Percentiles rank a stretch among this genome's conserved stretches.
Evolutionary conservation across 2,888 invertebrate species (phyloP).

Genomic region (Deilephila porcellus): DNA sequence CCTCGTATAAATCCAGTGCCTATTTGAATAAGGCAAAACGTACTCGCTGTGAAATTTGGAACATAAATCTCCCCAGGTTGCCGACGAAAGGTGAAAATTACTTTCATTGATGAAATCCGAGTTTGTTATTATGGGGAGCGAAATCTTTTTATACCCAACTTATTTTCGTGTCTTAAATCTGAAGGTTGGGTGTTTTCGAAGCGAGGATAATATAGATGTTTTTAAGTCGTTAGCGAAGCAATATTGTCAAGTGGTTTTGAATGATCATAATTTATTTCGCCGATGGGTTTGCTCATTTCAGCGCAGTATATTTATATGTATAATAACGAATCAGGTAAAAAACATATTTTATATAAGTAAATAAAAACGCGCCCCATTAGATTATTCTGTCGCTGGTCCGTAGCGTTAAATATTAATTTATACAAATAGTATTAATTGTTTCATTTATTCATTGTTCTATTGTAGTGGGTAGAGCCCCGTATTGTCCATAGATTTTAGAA

Average conservation of each 20-base stretch:
- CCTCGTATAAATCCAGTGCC: neutral
- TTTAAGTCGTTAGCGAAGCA: neutral
- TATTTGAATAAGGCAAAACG: constrained; percentile 15
- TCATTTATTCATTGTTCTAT: no score
- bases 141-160: neutral
- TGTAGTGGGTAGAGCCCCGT: no score
- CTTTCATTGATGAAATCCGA: constrained; percentile 1
- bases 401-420: no score
- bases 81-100: constrained; percentile 23
- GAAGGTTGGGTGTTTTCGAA: neutral
- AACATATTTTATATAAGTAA: no score
- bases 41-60: constrained; percentile 15
- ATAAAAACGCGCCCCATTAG: no score
- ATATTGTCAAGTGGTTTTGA: neutral
- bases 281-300: no score
- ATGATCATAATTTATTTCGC: no score
- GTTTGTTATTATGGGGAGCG: neutral
- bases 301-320: no score
- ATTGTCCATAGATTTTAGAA: no score
- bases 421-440: no score
- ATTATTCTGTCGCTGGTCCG: no score
- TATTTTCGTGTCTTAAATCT: neutral
- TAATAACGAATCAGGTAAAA: no score
- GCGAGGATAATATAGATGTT: neutral
- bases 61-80: constrained; percentile 8